Base-by-base conservation (phyloP, 2,888 invertebrate genomes). In the Labia minor region DNA sequence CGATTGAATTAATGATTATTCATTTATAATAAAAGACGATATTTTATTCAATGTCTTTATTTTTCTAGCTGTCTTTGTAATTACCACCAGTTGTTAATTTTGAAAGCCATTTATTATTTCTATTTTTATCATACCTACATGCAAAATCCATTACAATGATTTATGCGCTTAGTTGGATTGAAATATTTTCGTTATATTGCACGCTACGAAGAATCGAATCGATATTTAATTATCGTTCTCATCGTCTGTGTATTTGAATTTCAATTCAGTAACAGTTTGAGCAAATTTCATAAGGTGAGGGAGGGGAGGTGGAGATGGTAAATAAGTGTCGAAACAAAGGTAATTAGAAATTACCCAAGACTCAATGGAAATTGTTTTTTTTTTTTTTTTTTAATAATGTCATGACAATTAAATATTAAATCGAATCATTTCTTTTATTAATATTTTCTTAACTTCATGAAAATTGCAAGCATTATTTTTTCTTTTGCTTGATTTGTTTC, bases 101-200 rank as follows among this genome's bases (percentile, higher is more conserved):
- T 49, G 49, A 49, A 49, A 49, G 49, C 49, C 49, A 49, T 49
- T 49, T 49, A 49, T 49, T 49, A 49, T 49, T 49, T 16, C 49
- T 49, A 49, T 49, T 49, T 49, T 49, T 49, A 49, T 49, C 49
- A 49, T 49, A 49, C 49, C 49, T 49, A 49, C 49, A 49, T 49
- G 49, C 16, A 49, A 49, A 49, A 49, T 49, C 49, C 49, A 49
- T 49, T 49, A 49, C 49, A 49, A 49, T 49, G 49, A 49, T 49
- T 49, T 49, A 49, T 49, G n/a, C 49, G 49, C 14, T 49, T 49
- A 49, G 49, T n/a, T 49, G 49, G 49, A 49, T 49, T 49, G 49
- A 49, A 49, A 49, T 49, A 49, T 49, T 49, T 49, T 49, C 49
- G 49, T 49, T 49, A 49, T 49, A 49, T 49, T 49, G 49, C 49